Evolutionary conservation across 1,140 invertebrate species (phyloP).

Genomic region (Trichomalopsis sarcophagae): DNA sequence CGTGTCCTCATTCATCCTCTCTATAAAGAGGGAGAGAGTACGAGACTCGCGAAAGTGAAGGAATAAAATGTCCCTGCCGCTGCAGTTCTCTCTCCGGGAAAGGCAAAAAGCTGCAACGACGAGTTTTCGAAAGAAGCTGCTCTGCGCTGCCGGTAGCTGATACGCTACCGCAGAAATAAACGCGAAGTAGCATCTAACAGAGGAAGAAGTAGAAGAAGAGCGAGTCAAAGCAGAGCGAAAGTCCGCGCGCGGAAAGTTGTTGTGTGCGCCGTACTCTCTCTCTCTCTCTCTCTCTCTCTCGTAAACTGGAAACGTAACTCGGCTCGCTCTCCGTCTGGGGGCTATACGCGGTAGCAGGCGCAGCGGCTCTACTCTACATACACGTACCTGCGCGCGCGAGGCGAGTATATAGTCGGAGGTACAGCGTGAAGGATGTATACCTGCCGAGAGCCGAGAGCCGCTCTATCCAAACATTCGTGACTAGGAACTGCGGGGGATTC

Average conservation of each 20-base stretch:
- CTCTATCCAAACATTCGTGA: constrained; percentile 67
- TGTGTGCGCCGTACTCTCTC: background rate
- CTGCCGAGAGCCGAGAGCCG: constrained; percentile 51
- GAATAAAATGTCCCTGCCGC: background rate
- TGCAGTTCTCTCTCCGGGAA: too few relatives aligned
- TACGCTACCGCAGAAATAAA: background rate
- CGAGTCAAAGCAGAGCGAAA: background rate
- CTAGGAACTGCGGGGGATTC: constrained; percentile 69
- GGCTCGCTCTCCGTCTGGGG: background rate
- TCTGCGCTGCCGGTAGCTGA: too few relatives aligned
- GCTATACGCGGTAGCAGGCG: background rate
- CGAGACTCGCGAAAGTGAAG: background rate
- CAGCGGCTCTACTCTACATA: background rate
- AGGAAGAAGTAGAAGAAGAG: background rate
- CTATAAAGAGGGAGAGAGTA: background rate
- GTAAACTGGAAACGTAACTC: constrained; percentile 49
- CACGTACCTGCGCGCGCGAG: background rate
- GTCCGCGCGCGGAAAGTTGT: constrained; percentile 42
- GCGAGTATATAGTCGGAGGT: background rate
- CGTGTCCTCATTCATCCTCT: background rate
- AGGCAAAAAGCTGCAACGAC: background rate
- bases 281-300: background rate
- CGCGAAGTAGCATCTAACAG: background rate
- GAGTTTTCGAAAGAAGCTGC: background rate
- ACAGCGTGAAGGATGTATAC: constrained; percentile 40